These are phyloP conservation scores for Octomys mimax DNA, from an alignment of 2,797 vertebrate genomes.

Conservation along the genomic window DNA sequence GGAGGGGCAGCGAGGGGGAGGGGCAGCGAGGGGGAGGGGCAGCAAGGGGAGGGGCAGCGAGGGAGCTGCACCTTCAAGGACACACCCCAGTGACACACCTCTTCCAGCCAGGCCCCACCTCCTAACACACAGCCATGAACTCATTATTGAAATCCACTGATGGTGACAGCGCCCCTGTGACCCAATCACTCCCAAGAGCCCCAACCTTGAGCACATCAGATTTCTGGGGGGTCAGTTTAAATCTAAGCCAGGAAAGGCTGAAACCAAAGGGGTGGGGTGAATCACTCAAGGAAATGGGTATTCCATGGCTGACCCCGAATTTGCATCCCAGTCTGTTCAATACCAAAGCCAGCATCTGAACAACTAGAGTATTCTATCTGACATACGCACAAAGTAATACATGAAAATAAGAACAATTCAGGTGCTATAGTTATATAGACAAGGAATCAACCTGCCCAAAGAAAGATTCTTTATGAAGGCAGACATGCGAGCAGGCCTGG, in stretches of 20 bases:
- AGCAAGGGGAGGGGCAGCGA: background rate
- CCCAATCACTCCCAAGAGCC: background rate
- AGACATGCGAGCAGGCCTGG: background rate
- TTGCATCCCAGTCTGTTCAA: background rate
- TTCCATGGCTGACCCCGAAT: background rate
- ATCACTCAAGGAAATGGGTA: too few relatives aligned
- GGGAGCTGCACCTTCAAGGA: background rate
- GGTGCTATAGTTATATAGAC: background rate
- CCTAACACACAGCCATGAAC: background rate
- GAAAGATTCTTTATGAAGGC: background rate
- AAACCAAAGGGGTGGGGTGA: background rate
- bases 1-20: too few relatives aligned
- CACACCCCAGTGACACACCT: background rate
- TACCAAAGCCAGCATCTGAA: background rate
- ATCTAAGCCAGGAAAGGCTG: background rate
- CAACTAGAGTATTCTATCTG: background rate
- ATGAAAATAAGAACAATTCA: background rate
- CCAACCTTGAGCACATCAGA: background rate
- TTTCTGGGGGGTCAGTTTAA: background rate
- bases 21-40: too few relatives aligned
- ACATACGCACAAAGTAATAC: background rate
- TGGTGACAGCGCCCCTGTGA: background rate
- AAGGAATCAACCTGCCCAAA: background rate
- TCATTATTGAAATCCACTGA: background rate
- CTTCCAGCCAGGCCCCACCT: background rate